phyloP scores from a whole-genome alignment of 2,113 vertebrate species.

The Hydrochoerus hydrochaeris region DNA sequence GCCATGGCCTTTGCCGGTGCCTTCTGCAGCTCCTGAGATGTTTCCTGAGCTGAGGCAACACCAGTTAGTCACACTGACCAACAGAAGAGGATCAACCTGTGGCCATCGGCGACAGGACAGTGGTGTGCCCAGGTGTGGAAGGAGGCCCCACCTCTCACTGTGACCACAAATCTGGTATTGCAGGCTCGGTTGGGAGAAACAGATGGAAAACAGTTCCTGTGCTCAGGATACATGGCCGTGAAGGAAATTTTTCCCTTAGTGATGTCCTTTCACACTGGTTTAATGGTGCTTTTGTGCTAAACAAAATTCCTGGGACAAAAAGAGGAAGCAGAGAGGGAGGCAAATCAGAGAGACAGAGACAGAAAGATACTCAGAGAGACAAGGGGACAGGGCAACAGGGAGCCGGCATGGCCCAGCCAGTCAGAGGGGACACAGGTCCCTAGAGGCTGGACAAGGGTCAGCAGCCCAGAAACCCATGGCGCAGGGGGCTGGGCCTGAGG shows the following conservation, averaged over 20 bases:
- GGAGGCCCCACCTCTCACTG: background rate
- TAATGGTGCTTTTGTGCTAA: background rate
- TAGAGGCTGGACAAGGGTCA: background rate
- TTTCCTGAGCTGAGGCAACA: background rate
- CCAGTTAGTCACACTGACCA: accelerated
- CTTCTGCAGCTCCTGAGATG: background rate
- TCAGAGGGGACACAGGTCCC: no score
- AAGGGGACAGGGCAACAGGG: no score
- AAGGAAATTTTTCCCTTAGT: background rate
- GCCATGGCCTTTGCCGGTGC: background rate
- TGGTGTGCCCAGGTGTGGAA: accelerated
- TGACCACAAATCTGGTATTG: accelerated
- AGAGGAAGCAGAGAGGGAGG: background rate
- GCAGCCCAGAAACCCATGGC: background rate
- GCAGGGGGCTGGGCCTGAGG: background rate
- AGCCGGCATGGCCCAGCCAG: background rate
- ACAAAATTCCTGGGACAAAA: background rate
- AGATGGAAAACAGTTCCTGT: background rate
- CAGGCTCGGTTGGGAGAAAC: accelerated
- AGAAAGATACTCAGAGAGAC: background rate
- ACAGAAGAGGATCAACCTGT: accelerated
- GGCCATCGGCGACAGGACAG: background rate
- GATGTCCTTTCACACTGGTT: background rate
- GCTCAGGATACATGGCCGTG: accelerated
- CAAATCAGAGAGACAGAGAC: background rate